Evolutionary conservation across 30 jellyfish, hydroid and myxozoan species (phyloP).

Genomic region (Catostylus mosaicus): DNA sequence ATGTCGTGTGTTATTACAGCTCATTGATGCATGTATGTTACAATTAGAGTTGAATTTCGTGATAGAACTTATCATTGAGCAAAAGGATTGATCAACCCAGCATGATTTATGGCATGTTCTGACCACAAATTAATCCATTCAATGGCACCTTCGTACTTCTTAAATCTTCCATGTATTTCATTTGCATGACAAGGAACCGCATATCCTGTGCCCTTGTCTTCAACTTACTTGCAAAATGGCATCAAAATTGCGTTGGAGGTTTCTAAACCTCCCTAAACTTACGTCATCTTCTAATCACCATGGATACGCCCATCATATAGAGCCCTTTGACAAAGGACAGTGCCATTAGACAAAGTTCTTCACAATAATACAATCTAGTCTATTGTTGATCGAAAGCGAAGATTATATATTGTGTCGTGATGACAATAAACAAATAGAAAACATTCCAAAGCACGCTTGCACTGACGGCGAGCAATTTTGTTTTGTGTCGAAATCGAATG

Average conservation of each 20-base stretch:
- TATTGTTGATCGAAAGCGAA: slow-evolving; percentile 4
- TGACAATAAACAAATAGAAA: slow-evolving; percentile 18
- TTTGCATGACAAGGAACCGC: too few species aligned
- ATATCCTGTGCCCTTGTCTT: too few species aligned
- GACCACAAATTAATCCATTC: too few species aligned
- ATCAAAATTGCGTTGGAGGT: slow-evolving; percentile 8
- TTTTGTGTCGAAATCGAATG: not conserved
- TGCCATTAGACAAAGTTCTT: slow-evolving; percentile 3
- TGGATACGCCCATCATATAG: slow-evolving; percentile 2
- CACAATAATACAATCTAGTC: not conserved
- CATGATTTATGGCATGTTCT: too few species aligned
- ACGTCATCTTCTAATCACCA: not conserved
- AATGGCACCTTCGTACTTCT: too few species aligned
- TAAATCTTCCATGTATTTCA: too few species aligned
- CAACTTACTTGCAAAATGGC: too few species aligned
- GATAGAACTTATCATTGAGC: too few species aligned
- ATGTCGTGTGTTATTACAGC: too few species aligned
- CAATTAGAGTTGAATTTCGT: too few species aligned
- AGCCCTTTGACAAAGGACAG: not conserved
- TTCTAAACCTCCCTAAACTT: not conserved
- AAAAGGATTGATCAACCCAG: too few species aligned
- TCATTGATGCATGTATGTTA: too few species aligned
- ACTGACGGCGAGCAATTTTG: not conserved
- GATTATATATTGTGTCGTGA: slow-evolving; percentile 32
- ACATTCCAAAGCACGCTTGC: not conserved